These are phyloP conservation scores for Drosophila ohnishii DNA, from an alignment of 1,140 invertebrate genomes.

Conservation along the genomic window DNA sequence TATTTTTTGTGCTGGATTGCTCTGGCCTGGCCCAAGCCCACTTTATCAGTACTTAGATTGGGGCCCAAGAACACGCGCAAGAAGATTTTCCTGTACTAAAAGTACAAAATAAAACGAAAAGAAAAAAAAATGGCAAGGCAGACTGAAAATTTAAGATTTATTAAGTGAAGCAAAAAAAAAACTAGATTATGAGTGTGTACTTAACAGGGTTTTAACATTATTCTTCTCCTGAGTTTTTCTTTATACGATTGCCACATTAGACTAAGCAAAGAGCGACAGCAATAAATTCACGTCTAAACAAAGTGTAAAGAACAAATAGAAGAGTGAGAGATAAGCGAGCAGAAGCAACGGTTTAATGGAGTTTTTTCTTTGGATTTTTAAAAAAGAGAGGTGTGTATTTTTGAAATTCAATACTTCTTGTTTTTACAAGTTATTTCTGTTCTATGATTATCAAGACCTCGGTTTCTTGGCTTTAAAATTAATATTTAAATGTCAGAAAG, in stretches of 20 bases:
- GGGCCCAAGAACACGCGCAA: slow-evolving; percentile 57
- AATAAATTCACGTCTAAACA: slow-evolving; percentile 80
- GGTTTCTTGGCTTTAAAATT: too few species aligned
- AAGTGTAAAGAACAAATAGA: slow-evolving; percentile 80
- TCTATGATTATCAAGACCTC: neutral
- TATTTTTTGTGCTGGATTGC: slow-evolving; percentile 17
- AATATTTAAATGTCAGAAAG: too few species aligned
- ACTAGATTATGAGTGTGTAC: slow-evolving; percentile 35
- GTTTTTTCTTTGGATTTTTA: neutral
- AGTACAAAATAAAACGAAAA: slow-evolving; percentile 1
- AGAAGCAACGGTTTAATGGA: slow-evolving; percentile 22
- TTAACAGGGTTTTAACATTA: slow-evolving; percentile 29
- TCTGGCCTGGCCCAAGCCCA: slow-evolving; percentile 22
- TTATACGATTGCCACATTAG: slow-evolving; percentile 65
- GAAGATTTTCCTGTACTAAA: slow-evolving; percentile 13
- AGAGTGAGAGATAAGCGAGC: slow-evolving; percentile 56
- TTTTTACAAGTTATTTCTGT: neutral
- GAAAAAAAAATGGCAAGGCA: slow-evolving; percentile 62
- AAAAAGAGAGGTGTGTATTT: neutral
- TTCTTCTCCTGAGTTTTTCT: slow-evolving; percentile 28
- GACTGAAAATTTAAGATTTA: slow-evolving; percentile 70
- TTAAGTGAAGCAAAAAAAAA: slow-evolving; percentile 47
- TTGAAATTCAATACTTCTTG: neutral
- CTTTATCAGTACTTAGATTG: slow-evolving; percentile 48
- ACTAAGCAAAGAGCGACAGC: slow-evolving; percentile 60